A percentile compares a stretch with the other conserved stretches of the same genome.
Evolutionary conservation across 2,797 vertebrate species (phyloP).

Genomic region (Gymnothorax reevesii): DNA sequence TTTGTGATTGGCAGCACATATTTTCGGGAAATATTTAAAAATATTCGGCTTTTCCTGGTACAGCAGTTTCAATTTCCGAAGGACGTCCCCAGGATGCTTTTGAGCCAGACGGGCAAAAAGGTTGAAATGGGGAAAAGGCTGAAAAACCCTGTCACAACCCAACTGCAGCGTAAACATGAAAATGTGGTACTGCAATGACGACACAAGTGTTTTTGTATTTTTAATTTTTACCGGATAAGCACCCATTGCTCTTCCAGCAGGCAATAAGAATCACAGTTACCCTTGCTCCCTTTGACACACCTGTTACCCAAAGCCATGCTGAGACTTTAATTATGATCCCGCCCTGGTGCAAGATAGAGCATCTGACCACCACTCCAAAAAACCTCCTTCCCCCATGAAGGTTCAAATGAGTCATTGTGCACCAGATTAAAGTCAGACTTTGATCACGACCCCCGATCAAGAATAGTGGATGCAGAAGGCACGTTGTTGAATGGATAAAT

Average conservation of each 20-base stretch:
- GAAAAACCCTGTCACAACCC: background rate
- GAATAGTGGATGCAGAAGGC: background rate
- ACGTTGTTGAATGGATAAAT: background rate
- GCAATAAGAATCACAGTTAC: background rate
- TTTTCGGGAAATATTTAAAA: too few species aligned
- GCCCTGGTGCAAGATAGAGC: constrained; percentile 35
- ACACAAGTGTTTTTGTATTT: background rate
- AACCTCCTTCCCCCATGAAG: background rate
- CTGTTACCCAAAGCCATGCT: constrained; percentile 55
- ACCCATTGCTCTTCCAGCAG: background rate
- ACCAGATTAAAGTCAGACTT: background rate
- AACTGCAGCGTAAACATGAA: too few species aligned
- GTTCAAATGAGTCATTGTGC: background rate
- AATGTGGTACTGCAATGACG: background rate
- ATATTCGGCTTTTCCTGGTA: too few species aligned
- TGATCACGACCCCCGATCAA: constrained; percentile 14
- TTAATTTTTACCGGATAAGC: background rate
- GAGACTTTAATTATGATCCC: constrained; percentile 63
- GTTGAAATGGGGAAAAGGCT: too few species aligned
- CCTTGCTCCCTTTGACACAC: constrained; percentile 41
- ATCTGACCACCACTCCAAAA: background rate
- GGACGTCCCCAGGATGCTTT: too few species aligned
- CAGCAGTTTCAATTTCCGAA: too few species aligned
- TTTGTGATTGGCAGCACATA: too few species aligned
- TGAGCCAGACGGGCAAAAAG: too few species aligned